phyloP scores from a whole-genome alignment of 2,797 vertebrate species.

The Chaetophractus vellerosus region DNA sequence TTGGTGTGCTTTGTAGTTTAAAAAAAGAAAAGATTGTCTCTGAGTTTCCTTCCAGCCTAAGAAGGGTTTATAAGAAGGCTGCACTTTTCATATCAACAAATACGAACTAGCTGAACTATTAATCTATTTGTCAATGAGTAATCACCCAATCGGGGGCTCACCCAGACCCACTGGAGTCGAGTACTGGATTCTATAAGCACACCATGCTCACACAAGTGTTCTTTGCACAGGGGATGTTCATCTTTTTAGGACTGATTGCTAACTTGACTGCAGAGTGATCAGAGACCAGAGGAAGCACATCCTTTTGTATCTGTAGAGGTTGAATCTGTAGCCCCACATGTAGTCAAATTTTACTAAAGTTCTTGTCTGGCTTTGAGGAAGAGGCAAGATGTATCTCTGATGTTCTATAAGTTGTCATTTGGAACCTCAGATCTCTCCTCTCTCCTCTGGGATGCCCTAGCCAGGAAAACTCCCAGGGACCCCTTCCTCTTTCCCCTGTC shows the following conservation, averaged over 20 bases:
- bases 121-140: not conserved
- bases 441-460: not conserved
- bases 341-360: not conserved
- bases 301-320: not conserved
- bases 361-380: not conserved
- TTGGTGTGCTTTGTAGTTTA: not conserved
- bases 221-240: not conserved
- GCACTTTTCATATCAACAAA: slow-evolving; percentile 17
- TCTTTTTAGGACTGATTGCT: not conserved
- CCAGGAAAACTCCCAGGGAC: not conserved
- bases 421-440: not conserved
- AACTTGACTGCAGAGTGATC: not conserved
- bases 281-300: not conserved
- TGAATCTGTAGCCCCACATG: not conserved
- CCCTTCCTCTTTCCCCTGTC: not conserved
- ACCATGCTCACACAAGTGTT: not conserved
- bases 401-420: not conserved
- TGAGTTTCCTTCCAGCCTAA: not conserved
- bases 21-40: not conserved
- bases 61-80: not conserved
- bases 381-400: not conserved
- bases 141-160: not conserved
- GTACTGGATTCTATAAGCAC: not conserved
- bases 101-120: not conserved
- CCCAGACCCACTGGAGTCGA: not conserved